Conservation (phyloP, 2,113 vertebrate species). For the Nycticebus coucang region DNA sequence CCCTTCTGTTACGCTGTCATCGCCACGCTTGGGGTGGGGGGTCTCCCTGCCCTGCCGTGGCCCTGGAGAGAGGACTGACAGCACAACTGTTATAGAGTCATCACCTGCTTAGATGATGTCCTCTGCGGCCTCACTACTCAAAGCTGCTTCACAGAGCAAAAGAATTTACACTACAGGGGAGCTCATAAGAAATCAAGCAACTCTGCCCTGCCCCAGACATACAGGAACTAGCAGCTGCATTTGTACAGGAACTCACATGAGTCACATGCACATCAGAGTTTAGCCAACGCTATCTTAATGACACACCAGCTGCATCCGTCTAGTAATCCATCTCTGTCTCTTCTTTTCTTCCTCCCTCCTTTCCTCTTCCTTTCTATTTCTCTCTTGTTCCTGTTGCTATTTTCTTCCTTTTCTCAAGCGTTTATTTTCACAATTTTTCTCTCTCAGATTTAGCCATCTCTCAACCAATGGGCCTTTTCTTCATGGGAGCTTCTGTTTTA, state of each 20-base stretch:
- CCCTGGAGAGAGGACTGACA: no score
- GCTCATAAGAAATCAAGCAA: not conserved
- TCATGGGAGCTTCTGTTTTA: not conserved
- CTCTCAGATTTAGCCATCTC: not conserved
- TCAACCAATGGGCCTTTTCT: not conserved
- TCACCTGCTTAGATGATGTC: not conserved
- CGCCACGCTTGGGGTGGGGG: no score
- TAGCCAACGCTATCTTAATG: not conserved
- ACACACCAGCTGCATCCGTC: not conserved
- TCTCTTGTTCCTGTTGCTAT: not conserved
- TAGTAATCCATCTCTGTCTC: not conserved
- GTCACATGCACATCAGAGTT: not conserved
- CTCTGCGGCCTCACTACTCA: fast-evolving
- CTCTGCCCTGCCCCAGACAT: not conserved
- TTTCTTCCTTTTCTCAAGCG: not conserved
- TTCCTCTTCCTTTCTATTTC: not conserved
- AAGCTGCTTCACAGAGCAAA: not conserved
- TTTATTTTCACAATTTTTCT: not conserved
- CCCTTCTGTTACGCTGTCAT: not conserved
- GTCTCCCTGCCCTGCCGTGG: fast-evolving
- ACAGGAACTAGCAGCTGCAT: not conserved
- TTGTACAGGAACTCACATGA: not conserved
- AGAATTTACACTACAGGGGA: not conserved
- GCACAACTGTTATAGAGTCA: not conserved
- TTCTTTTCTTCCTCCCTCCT: not conserved